These are phyloP conservation scores for Pollenia griseotomentosa DNA, from an alignment of 2,888 invertebrate species.

Conservation along the genomic window DNA sequence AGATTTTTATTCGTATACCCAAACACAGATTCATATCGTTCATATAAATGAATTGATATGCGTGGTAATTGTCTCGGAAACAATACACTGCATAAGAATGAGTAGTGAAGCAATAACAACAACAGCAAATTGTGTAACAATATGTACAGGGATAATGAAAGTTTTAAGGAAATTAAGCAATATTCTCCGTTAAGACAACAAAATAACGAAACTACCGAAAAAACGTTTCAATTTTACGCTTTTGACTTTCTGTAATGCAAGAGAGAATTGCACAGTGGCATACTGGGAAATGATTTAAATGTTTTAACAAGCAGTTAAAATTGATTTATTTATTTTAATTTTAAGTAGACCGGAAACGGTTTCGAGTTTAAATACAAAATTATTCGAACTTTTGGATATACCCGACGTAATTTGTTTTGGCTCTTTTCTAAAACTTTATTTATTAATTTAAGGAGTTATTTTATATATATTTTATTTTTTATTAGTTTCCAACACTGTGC, in stretches of 20 bases:
- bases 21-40: neutral
- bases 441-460: too few relatives aligned
- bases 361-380: too few relatives aligned
- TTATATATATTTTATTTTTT: too few relatives aligned
- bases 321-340: too few relatives aligned
- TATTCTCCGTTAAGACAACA: constrained; percentile 60
- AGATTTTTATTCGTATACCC: constrained; percentile 18
- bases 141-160: constrained; percentile 52
- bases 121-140: constrained; percentile 14
- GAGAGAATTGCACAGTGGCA: neutral
- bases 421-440: too few relatives aligned
- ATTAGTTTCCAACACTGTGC: too few relatives aligned
- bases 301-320: too few relatives aligned
- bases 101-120: constrained; percentile 71
- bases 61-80: constrained; percentile 73
- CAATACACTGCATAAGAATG: constrained; percentile 69
- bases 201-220: constrained; percentile 36
- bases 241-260: constrained; percentile 62
- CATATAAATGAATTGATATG: constrained; percentile 80
- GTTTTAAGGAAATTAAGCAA: constrained; percentile 62
- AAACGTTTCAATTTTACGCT: constrained; percentile 66
- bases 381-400: too few relatives aligned
- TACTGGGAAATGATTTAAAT: neutral
- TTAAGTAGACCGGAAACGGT: too few relatives aligned
- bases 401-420: too few relatives aligned